Evolutionary conservation across 2,797 vertebrate species (phyloP), one percentile per base, ranked within the genome.

Genomic region (Pangasius mekongensis): DNA sequence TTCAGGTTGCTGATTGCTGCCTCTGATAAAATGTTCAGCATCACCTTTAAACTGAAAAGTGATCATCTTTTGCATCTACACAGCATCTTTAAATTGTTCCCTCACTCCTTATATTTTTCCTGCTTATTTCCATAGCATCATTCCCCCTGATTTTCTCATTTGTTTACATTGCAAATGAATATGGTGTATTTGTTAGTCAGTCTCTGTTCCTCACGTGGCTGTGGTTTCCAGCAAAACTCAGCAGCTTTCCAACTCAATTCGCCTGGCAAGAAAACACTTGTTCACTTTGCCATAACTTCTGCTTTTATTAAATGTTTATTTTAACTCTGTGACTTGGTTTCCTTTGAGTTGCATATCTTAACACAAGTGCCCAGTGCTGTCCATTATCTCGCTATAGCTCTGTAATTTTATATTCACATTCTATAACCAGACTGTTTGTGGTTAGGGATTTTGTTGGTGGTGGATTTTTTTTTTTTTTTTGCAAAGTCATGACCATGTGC

Each of bases 401-500:
- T 39, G 22, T 56, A 20, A 18, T 5, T 69, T 13, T 43, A 81
- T 74, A 27, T 30, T 74, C 20, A 54, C 4, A 4, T 20, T 11
- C 8, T 36, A 85, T 80, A 27, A 30, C 52, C 39, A 52, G 18
- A 10, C 60, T 78, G 58, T n/a, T 80, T 78, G 8, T 0, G 67
- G 20, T 74, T 73, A n/a, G 62, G 27, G 27, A 54, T 54, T 54
- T 30, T 30, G 24, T 11, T n/a, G 11, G 36, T 77, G 74, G 14
- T 0, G 52, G 14, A 3, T 20, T 80, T 16, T 83, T n/a, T 30
- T 43, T 71, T 69, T 49, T 86, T 85, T 43, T 81, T 87, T 90
- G 88, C 78, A 27, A 58, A 84, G 86, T 90, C 91, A 92, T 80
- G 18, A 33, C 36, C 60, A 43, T 22, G 39, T 43, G 39, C 33